phyloP scores from a whole-genome alignment of 2,888 invertebrate genomes.

The Aphrophora alni region DNA sequence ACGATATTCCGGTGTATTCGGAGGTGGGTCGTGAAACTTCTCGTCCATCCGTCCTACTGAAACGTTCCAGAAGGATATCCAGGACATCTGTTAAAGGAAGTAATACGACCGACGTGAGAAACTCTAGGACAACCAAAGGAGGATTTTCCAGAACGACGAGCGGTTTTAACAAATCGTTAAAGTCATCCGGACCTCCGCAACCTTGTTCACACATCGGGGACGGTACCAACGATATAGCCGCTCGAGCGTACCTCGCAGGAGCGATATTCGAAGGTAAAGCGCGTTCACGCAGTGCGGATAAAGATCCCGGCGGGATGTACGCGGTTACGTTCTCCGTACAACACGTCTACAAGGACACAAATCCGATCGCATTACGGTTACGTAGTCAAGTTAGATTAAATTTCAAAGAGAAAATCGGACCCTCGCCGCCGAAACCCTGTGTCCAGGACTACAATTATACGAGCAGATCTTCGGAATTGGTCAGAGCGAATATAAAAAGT shows the following conservation, averaged over 20 bases:
- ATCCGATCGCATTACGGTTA: constrained; percentile 20
- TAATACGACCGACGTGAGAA: neutral
- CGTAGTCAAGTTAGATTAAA: constrained; percentile 59
- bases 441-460: constrained; percentile 51
- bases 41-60: constrained; percentile 26
- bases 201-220: constrained; percentile 52
- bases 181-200: constrained; percentile 15
- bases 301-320: constrained; percentile 64
- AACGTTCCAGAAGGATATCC: constrained; percentile 32
- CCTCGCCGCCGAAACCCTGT: constrained; percentile 48
- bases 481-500: constrained; percentile 64
- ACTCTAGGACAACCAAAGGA: neutral
- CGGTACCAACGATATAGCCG: constrained; percentile 62
- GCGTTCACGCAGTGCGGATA: constrained; percentile 66
- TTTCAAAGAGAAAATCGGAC: constrained; percentile 60
- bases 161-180: constrained; percentile 25
- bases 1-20: neutral
- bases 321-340: constrained; percentile 71
- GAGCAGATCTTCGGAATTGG: constrained; percentile 55
- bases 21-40: neutral
- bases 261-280: constrained; percentile 72
- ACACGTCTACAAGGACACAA: constrained; percentile 66
- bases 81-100: constrained; percentile 20
- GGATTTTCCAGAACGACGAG: constrained; percentile 25
- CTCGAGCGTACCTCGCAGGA: constrained; percentile 68